Base-by-base conservation (phyloP, 2,888 invertebrate genomes). In the Hermaeophaga mercurialis region DNA sequence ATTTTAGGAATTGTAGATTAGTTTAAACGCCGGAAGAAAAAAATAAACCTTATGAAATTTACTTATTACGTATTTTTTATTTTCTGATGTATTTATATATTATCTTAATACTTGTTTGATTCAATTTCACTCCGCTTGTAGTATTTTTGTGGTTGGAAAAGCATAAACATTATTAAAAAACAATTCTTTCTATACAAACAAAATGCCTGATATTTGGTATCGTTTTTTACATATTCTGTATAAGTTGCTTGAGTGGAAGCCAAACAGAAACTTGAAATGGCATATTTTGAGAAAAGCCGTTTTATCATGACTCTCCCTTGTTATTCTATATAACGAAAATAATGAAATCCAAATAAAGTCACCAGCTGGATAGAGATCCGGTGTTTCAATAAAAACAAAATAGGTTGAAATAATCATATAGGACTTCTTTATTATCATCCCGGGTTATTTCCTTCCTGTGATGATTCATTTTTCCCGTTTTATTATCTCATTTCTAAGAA, bases 371-470 rank as follows among this genome's bases (percentile, higher is more conserved):
- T 14, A 24, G 6, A 18, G 15, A 22, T 14, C 36, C 24, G 22
- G 22, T 15, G 36, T 15, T 47, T 9, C 34, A 47, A 47, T 34
- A 47, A 47, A 47, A 47, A 47, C 47, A 47, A 47, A 47, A 47
- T 24, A 36, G 36, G 3, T 36, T 36, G 47, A 15, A 36, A 47
- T 47, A 36, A 36, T 11, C 22, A 47, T 36, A 36, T 47, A 36
- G 34, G 14, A 12, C 36, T 34, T 24, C 47, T 36, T 36, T 36
- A 47, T 34, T 47, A 22, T 22, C 24, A 34, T 19, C 12, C 9
- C 11, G 22, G 33, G 12, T 54, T 55, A 54, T 64, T 61, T 50
- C 48, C 26, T 14, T 14, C 15, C 48, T 52, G 45, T 18, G n/a
- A 31, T 18, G 45, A 31, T 31, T 33, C 33, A 18, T 33, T 33